Percentiles rank a stretch among this genome's conserved stretches.
These are phyloP conservation scores for Stichodactyla helianthus DNA, from an alignment of 64 coral and sea anemone species.

Conservation along the genomic window DNA sequence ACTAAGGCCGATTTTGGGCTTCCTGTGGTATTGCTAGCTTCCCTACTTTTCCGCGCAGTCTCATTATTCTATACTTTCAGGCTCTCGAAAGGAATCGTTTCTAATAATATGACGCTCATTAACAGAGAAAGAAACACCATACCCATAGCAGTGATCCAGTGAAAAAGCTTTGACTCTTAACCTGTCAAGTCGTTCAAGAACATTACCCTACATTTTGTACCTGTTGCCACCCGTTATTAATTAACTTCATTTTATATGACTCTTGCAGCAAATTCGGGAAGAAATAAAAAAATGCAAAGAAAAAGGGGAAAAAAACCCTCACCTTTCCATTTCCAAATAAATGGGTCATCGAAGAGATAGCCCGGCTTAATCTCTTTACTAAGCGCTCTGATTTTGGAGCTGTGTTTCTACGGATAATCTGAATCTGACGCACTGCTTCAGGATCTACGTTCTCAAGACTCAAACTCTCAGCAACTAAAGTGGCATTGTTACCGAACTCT, in stretches of 20 bases:
- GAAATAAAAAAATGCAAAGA: neutral
- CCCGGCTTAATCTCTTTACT: neutral
- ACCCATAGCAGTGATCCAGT: no score
- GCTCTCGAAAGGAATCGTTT: no score
- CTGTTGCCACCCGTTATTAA: neutral
- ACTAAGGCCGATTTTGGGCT: no score
- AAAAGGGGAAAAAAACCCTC: neutral
- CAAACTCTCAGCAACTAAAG: neutral
- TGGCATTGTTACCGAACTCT: neutral
- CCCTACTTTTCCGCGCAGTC: no score
- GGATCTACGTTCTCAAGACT: neutral
- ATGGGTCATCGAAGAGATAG: neutral
- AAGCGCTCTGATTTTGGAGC: neutral
- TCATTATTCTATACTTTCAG: no score
- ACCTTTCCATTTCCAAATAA: slow-evolving; percentile 9
- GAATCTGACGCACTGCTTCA: neutral
- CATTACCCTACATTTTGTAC: neutral
- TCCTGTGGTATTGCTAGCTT: no score
- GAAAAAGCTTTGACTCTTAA: neutral
- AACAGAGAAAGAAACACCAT: no score
- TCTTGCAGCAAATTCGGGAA: neutral
- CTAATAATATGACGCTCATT: no score
- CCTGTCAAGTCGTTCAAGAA: neutral
- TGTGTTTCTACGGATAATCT: neutral
- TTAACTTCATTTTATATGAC: neutral